phyloP scores from a whole-genome alignment of 2,888 invertebrate species.

The Gastrophysa polygoni region DNA sequence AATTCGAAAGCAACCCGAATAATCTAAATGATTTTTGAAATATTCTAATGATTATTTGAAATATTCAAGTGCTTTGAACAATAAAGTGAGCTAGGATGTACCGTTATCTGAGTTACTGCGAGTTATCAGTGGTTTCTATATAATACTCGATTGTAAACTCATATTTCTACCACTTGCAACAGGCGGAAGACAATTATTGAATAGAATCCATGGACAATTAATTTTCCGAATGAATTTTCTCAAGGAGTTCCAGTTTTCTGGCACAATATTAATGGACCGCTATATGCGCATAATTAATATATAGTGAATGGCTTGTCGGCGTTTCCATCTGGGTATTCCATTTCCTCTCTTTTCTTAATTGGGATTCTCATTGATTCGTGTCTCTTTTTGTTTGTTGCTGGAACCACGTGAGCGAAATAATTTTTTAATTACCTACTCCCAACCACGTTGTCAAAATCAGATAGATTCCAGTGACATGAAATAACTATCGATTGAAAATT shows the following conservation, averaged over 20 bases:
- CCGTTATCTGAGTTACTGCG: too few relatives aligned
- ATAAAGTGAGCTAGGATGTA: too few relatives aligned
- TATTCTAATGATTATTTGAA: too few relatives aligned
- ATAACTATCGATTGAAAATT: too few relatives aligned
- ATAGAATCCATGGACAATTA: not conserved
- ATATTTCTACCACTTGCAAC: not conserved
- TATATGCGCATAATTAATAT: not conserved
- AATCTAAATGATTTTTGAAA: too few relatives aligned
- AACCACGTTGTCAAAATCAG: too few relatives aligned
- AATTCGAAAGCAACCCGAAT: too few relatives aligned
- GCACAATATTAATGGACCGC: not conserved
- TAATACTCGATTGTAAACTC: too few relatives aligned
- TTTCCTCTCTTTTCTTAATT: not conserved
- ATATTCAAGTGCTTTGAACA: too few relatives aligned
- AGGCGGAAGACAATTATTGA: not conserved
- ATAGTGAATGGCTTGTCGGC: not conserved
- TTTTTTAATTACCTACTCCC: not conserved
- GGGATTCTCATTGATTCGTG: not conserved
- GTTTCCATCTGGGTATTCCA: not conserved
- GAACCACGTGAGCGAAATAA: not conserved
- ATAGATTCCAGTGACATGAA: too few relatives aligned
- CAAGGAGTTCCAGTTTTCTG: not conserved
- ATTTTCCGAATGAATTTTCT: constrained; percentile 1
- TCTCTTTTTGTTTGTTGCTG: too few relatives aligned
- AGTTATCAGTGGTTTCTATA: too few relatives aligned